Conservation (phyloP, 2,888 invertebrate species). For the Trachelus iudaicus region DNA sequence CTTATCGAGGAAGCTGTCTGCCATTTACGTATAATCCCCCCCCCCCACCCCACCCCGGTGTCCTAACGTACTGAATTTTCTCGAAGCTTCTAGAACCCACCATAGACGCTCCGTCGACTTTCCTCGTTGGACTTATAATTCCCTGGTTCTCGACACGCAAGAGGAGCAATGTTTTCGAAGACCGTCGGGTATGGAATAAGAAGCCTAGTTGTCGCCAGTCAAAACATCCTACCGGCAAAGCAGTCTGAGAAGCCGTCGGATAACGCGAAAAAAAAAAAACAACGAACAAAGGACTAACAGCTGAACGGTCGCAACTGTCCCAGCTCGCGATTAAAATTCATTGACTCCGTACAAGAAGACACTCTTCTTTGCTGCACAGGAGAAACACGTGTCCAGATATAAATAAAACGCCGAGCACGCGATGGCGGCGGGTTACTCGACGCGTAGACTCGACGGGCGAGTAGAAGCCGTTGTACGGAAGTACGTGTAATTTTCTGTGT, state of each 20-base stretch:
- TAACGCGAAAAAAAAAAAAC: neutral
- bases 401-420: neutral
- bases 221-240: neutral
- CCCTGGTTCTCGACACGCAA: neutral
- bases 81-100: neutral
- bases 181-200: neutral
- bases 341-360: neutral
- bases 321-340: neutral
- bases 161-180: neutral
- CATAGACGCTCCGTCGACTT: neutral
- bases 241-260: neutral
- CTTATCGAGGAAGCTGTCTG: constrained; percentile 46
- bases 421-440: neutral
- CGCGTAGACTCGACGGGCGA: neutral
- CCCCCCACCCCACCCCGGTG: too few relatives aligned
- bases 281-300: too few relatives aligned
- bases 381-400: neutral
- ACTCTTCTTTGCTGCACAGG: neutral
- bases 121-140: neutral
- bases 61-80: neutral
- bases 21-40: neutral
- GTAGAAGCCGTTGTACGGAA: neutral
- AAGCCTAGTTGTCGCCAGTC: neutral
- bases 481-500: constrained; percentile 7
- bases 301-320: neutral